Base-by-base conservation (phyloP, 2,888 invertebrate genomes). In the Sepioteuthis lessoniana region DNA sequence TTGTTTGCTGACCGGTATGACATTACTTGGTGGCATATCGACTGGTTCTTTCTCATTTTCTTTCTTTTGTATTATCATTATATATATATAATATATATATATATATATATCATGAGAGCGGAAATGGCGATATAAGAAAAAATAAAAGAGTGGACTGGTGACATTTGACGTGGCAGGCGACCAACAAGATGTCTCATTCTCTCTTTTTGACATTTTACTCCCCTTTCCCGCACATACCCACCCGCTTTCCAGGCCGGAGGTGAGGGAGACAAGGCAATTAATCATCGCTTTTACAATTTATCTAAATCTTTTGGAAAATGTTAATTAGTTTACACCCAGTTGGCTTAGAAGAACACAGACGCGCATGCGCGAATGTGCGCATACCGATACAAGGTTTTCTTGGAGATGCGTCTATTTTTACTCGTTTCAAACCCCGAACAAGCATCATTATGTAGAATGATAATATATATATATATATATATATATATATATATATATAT, bases 161-260 rank as follows among this genome's bases (percentile, higher is more conserved):
- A 76, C 76, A 76, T 76, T 76, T 76, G 76, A 76, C 35, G 76
- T 76, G 76, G 76, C 76, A 76, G 76, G 76, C 76, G 76, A 76
- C 76, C 76, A 76, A 76, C 8, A 76, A 76, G n/a, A n/a, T 76
- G 76, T 76, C 76, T 76, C 76, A 13, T 1, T n/a, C n/a, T 76
- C n/a, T 35, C 35, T 16, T 76, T 42, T 76, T 76, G 76, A 76
- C 76, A 76, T 76, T n/a, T 76, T 76, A 5, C 55, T 28, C 21
- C 28, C 25, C 76, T 35, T 35, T 35, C 35, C 76, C 10, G 13
- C 76, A 13, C n/a, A n/a, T 13, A n/a, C 76, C 19, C 16, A n/a
- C n/a, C n/a, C 10, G 16, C 76, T 76, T 76, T 16, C 76, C 4
- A 4, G 76, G 10, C 13, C n/a, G n/a, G 13, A n/a, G 76, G 31